phyloP scores from a whole-genome alignment of 2,888 invertebrate genomes.

The Lasiommata megera region DNA sequence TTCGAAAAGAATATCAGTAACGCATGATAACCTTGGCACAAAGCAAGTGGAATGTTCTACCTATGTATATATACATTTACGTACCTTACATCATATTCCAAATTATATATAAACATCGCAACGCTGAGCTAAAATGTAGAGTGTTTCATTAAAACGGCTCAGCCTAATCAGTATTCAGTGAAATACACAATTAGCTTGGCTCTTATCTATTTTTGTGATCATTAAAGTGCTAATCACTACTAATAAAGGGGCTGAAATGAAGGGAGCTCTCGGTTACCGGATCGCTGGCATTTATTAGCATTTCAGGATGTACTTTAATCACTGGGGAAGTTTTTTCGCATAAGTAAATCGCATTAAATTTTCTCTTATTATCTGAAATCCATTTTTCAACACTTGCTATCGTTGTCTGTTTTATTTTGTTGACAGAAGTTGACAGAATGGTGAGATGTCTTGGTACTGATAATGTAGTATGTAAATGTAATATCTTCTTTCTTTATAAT shows the following conservation, averaged over 20 bases:
- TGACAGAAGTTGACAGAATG: too few relatives aligned
- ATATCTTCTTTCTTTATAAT: too few relatives aligned
- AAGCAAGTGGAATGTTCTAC: too few relatives aligned
- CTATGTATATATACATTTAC: too few relatives aligned
- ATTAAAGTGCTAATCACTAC: constrained; percentile 37
- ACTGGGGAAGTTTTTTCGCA: constrained; percentile 34
- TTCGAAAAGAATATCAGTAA: too few relatives aligned
- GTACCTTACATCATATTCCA: neutral
- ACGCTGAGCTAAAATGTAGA: neutral
- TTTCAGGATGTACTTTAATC: constrained; percentile 37
- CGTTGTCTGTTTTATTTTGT: neutral
- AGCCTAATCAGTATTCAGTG: constrained; percentile 23
- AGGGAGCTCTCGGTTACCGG: constrained; percentile 33
- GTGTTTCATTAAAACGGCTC: neutral
- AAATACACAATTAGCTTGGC: constrained; percentile 24
- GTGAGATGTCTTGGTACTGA: too few relatives aligned
- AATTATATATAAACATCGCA: neutral
- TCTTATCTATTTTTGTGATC: constrained; percentile 33
- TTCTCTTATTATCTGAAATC: constrained; percentile 31
- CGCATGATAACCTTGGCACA: too few relatives aligned
- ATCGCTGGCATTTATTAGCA: constrained; percentile 40
- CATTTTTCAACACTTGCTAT: neutral
- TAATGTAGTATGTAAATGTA: too few relatives aligned
- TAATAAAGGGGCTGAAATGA: constrained; percentile 37
- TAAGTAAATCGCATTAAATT: constrained; percentile 36